Base-by-base conservation (phyloP, 2,797 vertebrate genomes). In the Gymnoscopelus braueri region DNA sequence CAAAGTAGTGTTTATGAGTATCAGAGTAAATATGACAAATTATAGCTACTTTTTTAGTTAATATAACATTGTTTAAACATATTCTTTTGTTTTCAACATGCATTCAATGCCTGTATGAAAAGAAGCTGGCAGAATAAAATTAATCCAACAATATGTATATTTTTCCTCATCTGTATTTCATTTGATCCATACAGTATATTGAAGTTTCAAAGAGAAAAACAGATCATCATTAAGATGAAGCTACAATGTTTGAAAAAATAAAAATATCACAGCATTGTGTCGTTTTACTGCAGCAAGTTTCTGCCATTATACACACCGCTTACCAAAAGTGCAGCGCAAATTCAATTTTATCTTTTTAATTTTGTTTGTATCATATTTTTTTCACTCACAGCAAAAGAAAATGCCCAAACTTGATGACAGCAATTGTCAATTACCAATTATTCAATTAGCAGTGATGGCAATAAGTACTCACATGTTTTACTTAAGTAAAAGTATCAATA, bases 211-310 rank as follows among this genome's bases (percentile, higher is more conserved):
- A 81, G 26, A 19, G 64, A 54, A 39, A 35, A 11, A 56, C 23
- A 71, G 82, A 86, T 91, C 91, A 19, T 19, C 19, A 19, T 19
- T 19, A 93, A 89, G 89, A 92, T 87, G 93, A 95, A 94, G 91
- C 91, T 81, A 75, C 83, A 86, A 85, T 84, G 79, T 79, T 61
- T 65, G 13, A 76, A 62, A 35, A 78, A 69, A 79, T 26, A 73
- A 73, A 78, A 67, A 24, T 51, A 50, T 72, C 71, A 71, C 12
- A n/a, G 63, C 63, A 69, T 65, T 60, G 60, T 57, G 44, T 71
- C 63, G 48, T 39, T 63, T 14, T 10, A 72, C 75, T 84, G 81
- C 51, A 68, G 52, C 77, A 72, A 66, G 61, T 79, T 59, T 26
- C 72, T 81, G 81, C 67, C 74, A 82, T 29, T 1, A 72, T 52